Percentiles rank a stretch among this genome's conserved stretches.
phyloP scores from a whole-genome alignment of 1,140 invertebrate genomes.

The Orchesella cincta region DNA sequence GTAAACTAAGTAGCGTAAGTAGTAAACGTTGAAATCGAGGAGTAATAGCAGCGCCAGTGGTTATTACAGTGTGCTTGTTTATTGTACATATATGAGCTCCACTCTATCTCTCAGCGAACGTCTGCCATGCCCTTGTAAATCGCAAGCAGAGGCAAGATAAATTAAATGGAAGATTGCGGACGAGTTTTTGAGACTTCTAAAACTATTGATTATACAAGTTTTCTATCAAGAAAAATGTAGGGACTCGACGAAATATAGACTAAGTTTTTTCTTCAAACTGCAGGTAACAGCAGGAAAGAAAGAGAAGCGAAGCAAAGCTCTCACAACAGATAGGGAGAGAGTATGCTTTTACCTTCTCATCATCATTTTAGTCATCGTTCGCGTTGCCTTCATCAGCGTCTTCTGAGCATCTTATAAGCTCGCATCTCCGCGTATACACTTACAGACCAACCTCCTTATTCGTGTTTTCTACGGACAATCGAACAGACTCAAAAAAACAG shows the following conservation, averaged over 20 bases:
- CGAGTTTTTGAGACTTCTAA: neutral
- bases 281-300: slow-evolving; percentile 12
- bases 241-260: no score
- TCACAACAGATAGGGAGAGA: neutral
- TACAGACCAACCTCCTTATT: neutral
- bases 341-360: slow-evolving; percentile 15
- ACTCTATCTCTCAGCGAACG: neutral
- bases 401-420: neutral
- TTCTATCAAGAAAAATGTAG: neutral
- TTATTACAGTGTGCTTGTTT: neutral
- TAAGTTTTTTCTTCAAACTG: neutral
- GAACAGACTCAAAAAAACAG: no score
- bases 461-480: slow-evolving; percentile 15
- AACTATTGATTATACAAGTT: neutral
- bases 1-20: neutral
- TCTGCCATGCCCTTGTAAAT: neutral
- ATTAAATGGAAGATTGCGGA: neutral
- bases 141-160: no score
- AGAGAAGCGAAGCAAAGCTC: neutral
- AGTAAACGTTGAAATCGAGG: neutral
- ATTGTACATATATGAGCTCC: neutral
- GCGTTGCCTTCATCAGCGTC: neutral
- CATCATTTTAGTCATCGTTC: slow-evolving; percentile 24
- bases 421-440: neutral
- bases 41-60: neutral